Conservation (phyloP, 2,113 vertebrate genomes). For the Catharus fuscescens region DNA sequence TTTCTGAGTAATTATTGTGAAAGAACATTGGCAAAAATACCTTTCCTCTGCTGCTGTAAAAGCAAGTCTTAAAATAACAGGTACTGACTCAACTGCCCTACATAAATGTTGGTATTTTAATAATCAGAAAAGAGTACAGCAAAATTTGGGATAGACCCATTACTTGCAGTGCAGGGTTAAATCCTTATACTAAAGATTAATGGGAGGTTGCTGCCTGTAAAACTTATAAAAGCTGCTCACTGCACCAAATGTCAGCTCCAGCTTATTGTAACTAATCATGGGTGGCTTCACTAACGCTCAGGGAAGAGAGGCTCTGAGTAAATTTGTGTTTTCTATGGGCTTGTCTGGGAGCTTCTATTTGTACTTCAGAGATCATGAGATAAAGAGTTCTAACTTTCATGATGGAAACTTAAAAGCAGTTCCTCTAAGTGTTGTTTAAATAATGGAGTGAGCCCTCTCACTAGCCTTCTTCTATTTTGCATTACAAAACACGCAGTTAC, state of each 20-base stretch:
- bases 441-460: not conserved
- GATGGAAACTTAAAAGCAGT: not conserved
- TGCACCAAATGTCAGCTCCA: not conserved
- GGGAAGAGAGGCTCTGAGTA: not conserved
- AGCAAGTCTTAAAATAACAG: conserved; percentile 4
- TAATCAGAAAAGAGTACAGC: not conserved
- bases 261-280: not conserved
- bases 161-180: not conserved
- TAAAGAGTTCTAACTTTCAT: not conserved
- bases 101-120: not conserved
- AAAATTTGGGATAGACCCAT: not conserved
- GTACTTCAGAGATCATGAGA: not conserved
- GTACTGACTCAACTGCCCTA: not conserved
- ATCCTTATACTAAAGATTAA: not conserved
- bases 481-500: not conserved
- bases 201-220: not conserved
- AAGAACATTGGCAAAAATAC: conserved; percentile 18
- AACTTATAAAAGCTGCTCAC: not conserved
- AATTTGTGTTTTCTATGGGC: conserved; percentile 1
- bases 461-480: not conserved
- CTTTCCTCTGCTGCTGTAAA: not conserved
- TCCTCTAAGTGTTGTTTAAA: not conserved
- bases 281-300: not conserved
- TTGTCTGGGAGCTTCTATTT: not conserved
- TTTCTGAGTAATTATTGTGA: not conserved